Base-by-base conservation (phyloP, 2,113 vertebrate genomes). In the Stegastes partitus region DNA sequence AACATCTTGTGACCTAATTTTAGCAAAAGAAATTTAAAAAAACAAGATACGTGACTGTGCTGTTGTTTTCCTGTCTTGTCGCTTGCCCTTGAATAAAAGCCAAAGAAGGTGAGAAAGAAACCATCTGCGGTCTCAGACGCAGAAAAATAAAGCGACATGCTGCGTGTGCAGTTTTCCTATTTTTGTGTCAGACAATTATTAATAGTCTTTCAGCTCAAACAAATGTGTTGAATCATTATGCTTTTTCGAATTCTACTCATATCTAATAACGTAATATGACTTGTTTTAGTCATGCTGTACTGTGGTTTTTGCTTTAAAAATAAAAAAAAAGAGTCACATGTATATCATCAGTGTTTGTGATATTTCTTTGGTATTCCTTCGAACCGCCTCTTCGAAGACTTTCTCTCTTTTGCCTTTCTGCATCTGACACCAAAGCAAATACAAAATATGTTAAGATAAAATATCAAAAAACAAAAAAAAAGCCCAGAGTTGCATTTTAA, bases 71-170 rank as follows among this genome's bases (percentile, higher is more conserved):
- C 26, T 66, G 8, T 0, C 0, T 19, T 18, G 68, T 65, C 11
- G 19, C 45, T 28, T 70, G 71, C 3, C 67, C 72, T 88, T 90
- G 77, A 74, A 68, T 23, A 37, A 28, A 72, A 62, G 74, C 61
- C 58, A 89, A 51, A 3, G 8, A 2, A 45, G 49, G 56, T 90
- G 89, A 82, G 85, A 89, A 87, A 68, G 55, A 77, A 53, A 26
- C 72, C 87, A 92, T 78, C 87, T 91, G 89, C 76, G 1, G 6
- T 47, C 14, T 67, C 22, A 9, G 74, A 10, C n/a, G 15, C 12
- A 61, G 21, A 28, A 25, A 64, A 68, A 45, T 8, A 14, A 34
- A 53, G 53, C 0, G 12, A 53, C 16, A 28, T 28, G 19, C 14
- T 62, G 25, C 31, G 11, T 18, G 31, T 18, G 23, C 2, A 53